Base-by-base conservation (phyloP, 1,140 invertebrate genomes). In the Pseudomyrmex dendroicus region DNA sequence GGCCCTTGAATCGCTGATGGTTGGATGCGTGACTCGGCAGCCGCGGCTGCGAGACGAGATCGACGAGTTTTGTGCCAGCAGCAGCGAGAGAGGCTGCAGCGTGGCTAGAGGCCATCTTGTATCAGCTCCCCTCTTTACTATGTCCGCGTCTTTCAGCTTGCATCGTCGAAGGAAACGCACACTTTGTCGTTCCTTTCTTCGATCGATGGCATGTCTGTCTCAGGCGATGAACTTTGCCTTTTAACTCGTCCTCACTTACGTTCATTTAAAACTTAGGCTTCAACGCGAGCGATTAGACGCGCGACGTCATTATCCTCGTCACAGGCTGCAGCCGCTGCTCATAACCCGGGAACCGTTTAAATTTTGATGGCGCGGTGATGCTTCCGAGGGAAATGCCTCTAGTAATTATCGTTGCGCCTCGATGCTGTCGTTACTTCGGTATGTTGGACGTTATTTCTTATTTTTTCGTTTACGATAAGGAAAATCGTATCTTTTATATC, bases 1-100 rank as follows among this genome's bases (percentile, higher is more conserved):
- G 91, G 91, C 88, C 89, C 92, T 92, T 94, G 93, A 92, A 93
- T 94, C 91, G 92, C 93, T 93, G 92, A 93, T 93, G 93, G 90
- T 88, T 93, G 90, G 35, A 35, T 35, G 93, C 93, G 93, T 94
- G 93, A 93, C 93, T 92, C 91, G 93, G 90, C 91, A 91, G 92
- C 89, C 82, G 76, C 84, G 44, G 83, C 82, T 82, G 88, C 86
- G 90, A 84, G 84, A 78, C 63, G 76, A 78, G 66, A 80, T 70
- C 52, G 44, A 70, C 76, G 56, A 70, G 44, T 78, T 78, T 78
- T 66, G 54, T 78, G 50, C 64, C 64, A 35, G 35, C 35, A 35
- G 52, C 9, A 15, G 63, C 54, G 52, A 48, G 76, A 78, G 56
- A 78, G 56, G 66, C 66, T 70, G 62, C 62, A 15, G 35, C 25